Evolutionary conservation across 2,113 vertebrate genomes (phyloP).

Genomic region (Nerophis ophidion): DNA sequence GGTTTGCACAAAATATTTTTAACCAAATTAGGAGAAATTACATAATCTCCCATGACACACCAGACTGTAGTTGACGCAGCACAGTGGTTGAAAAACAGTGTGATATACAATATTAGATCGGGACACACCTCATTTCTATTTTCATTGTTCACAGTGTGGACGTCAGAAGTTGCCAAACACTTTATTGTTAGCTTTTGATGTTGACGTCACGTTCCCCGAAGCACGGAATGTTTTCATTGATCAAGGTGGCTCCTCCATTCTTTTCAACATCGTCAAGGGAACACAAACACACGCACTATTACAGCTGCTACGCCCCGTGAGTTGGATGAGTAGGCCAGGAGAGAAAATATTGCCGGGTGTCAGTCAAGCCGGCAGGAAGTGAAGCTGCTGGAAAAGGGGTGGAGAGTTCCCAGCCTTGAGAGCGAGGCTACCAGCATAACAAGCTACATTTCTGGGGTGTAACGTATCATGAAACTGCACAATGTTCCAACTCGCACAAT

Average conservation of each 20-base stretch:
- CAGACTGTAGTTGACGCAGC: too few relatives aligned
- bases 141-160: too few relatives aligned
- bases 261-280: conserved; percentile 1
- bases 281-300: conserved; percentile 14
- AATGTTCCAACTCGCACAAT: neutral
- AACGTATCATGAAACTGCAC: neutral
- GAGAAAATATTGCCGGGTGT: conserved; percentile 33
- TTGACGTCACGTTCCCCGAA: neutral
- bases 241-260: neutral
- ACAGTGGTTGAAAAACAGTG: too few relatives aligned
- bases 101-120: too few relatives aligned
- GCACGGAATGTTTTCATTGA: neutral
- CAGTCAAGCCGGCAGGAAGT: conserved; percentile 21
- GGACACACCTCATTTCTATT: too few relatives aligned
- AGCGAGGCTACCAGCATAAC: conserved; percentile 10
- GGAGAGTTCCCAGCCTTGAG: conserved; percentile 36
- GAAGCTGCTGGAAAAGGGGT: conserved; percentile 12
- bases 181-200: conserved; percentile 4
- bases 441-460: neutral
- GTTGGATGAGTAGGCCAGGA: conserved; percentile 38
- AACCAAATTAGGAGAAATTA: too few relatives aligned
- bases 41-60: too few relatives aligned
- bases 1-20: too few relatives aligned
- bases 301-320: conserved; percentile 19
- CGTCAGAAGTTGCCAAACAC: neutral